Evolutionary conservation across 2,888 invertebrate genomes (phyloP), one percentile per base, ranked within the genome.

Genomic region (Tridacna gigas): DNA sequence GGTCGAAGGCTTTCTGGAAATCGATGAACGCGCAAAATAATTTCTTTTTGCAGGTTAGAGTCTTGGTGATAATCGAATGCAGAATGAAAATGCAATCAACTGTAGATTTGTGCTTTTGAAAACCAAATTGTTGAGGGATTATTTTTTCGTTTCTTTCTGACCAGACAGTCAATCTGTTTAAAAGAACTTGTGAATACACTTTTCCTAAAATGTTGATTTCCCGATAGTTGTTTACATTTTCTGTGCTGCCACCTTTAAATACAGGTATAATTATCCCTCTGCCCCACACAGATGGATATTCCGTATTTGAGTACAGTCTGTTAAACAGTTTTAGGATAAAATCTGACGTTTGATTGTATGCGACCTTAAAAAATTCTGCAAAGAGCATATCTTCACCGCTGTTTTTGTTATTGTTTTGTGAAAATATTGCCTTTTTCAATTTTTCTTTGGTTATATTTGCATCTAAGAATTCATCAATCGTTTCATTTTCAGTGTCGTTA

Each of bases 261-360:
- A 67, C 56, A 9, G 69, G 51, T 13, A 22, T 22, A 18, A 77
- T 77, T 63, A 79, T 73, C n/a, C 79, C 73, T 65, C 74, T 48
- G 9, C 79, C 79, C 79, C 79, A 79, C n/a, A 63, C 25, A 20
- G 25, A 0, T 37, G 74, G 79, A 22, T 79, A 79, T 73, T 73
- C 73, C 2, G n/a, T 65, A 9, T 20, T 51, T 12, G 28, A 22
- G 60, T 56, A 78, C 20, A 78, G 51, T 25, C 65, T 61, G 37
- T 79, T 61, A 22, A 71, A 78, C 20, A 78, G 37, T 71, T 25
- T 37, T 37, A 60, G 60, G 3, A 78, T 25, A 51, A 74, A 79
- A n/a, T 28, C 47, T 25, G 65, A 61, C 22, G 74, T 79, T 13
- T 11, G 15, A n/a, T 22, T 7, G 26, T 26, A 66, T 11, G 66